Evolutionary conservation across 2,797 vertebrate genomes (phyloP).

Genomic region (Alexandromys oeconomus): DNA sequence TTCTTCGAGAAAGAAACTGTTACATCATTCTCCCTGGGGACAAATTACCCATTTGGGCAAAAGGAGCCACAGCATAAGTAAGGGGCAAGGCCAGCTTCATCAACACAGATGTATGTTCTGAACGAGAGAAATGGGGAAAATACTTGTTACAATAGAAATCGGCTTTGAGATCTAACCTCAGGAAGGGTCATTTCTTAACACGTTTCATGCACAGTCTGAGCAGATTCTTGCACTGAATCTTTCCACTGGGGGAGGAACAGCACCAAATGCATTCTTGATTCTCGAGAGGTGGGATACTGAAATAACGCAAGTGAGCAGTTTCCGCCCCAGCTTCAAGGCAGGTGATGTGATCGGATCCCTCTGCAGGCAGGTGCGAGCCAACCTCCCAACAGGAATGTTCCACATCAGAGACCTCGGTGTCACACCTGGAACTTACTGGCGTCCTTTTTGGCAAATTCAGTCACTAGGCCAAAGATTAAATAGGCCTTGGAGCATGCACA

Average conservation of each 20-base stretch:
- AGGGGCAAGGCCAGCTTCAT: constrained; percentile 62
- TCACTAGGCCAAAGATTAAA: constrained; percentile 75
- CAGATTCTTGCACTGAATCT: background rate
- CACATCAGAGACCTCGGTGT: constrained; percentile 66
- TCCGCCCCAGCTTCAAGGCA: background rate
- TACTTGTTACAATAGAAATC: constrained; percentile 44
- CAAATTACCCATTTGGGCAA: constrained; percentile 78
- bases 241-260: constrained; percentile 56
- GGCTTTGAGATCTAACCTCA: constrained; percentile 58
- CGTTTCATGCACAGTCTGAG: constrained; percentile 28
- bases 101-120: constrained; percentile 66
- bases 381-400: constrained; percentile 64
- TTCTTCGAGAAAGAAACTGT: constrained; percentile 75
- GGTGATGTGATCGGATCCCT: constrained; percentile 5
- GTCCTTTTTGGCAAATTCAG: constrained; percentile 71
- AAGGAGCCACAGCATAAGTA: constrained; percentile 62
- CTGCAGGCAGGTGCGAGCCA: constrained; percentile 61
- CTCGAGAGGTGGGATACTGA: constrained; percentile 69
- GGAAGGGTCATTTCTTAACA: constrained; percentile 47
- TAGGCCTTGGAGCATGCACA: constrained; percentile 63
- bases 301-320: constrained; percentile 66
- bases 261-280: constrained; percentile 57
- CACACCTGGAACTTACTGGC: constrained; percentile 80
- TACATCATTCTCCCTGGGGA: constrained; percentile 76
- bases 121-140: constrained; percentile 41